Base-by-base conservation (phyloP, 1,140 invertebrate species). In the Propsilocerus akamusi region DNA sequence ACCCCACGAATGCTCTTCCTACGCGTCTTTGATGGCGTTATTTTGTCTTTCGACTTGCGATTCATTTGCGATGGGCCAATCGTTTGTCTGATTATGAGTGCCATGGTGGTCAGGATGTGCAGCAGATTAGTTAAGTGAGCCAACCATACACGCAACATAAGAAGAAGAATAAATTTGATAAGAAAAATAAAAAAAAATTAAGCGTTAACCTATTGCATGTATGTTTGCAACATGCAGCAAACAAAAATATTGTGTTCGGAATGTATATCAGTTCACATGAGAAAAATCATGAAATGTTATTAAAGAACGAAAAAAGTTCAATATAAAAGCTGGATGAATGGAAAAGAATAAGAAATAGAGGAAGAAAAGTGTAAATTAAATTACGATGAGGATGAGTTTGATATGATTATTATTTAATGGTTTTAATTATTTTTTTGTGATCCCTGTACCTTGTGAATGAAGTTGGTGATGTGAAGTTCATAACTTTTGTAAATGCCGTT, bases 211-310 rank as follows among this genome's bases (percentile, higher is more conserved):
- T 41, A 8, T 20, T 20, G 14, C 10, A 20, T 5, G 22, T 23
- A 25, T 41, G 49, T 47, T 32, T 25, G 47, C 5, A 28, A n/a
- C n/a, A 32, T 51, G 17, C 34, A 26, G 25, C n/a, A n/a, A n/a
- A n/a, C n/a, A n/a, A n/a, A n/a, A n/a, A n/a, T n/a, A n/a, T n/a
- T 8, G 8, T 30, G 28, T 30, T 8, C 28, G 28, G 8, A 30
- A 30, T 30, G n/a, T 30, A 30, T 8, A 8, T 8, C 28, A 30
- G 28, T 30, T 30, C 8, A n/a, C n/a, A 30, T 30, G 6, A 46
- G 17, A 14, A 14, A 5, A 20, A 37, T 14, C 32, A 12, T 12
- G 32, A 37, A 37, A 37, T 11, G 32, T 30, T 30, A 46, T 47
- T 25, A 20, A 48, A 48, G 47, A 12, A 26, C 17, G 25, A 48